Base-by-base conservation (phyloP, 2,113 vertebrate species). In the Microcebus murinus region DNA sequence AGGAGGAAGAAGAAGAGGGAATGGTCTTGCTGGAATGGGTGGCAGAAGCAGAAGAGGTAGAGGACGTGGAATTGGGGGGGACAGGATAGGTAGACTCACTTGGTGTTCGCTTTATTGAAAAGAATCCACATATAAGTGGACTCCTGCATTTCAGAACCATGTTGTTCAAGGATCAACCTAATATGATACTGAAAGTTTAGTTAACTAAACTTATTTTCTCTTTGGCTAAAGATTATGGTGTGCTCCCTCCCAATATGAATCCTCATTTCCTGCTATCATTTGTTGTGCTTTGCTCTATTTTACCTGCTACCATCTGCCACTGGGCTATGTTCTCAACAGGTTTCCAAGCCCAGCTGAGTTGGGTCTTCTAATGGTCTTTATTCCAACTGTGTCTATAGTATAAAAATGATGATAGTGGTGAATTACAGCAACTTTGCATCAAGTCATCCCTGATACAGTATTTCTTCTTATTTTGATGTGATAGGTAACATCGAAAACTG, bases 271-370 rank as follows among this genome's bases (percentile, higher is more conserved):
- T 84, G 31, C 55, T 87, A 39, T 96, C 80, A 89, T 86, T 79
- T 48, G 15, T 52, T 73, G 77, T 61, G 31, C 52, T 94, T 94
- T 96, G 52, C 76, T 83, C 95, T 74, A 81, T 91, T 87, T 93
- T 91, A 21, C 39, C 71, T 73, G 83, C 45, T 90, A 39, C 87
- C 94, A 89, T 95, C 97, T 95, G 96, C 50, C 52, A 95, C 70
- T 50, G 92, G 3, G 9, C 73, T 48, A 61, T 39, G 68, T 84
- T 90, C 57, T 97, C 61, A 82, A 63, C 73, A 94, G 85, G 34
- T 83, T 93, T 89, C 57, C 63, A 95, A 88, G n/a, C 76, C 63
- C 7, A 96, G 70, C 74, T 87, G 91, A 81, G 89, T 97, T 5
- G 88, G 50, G 84, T 82, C 20, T 90, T 96, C 86, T 77, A 87